Base-by-base conservation (phyloP, 2,888 invertebrate species). In the Hofmannophila pseudospretella region DNA sequence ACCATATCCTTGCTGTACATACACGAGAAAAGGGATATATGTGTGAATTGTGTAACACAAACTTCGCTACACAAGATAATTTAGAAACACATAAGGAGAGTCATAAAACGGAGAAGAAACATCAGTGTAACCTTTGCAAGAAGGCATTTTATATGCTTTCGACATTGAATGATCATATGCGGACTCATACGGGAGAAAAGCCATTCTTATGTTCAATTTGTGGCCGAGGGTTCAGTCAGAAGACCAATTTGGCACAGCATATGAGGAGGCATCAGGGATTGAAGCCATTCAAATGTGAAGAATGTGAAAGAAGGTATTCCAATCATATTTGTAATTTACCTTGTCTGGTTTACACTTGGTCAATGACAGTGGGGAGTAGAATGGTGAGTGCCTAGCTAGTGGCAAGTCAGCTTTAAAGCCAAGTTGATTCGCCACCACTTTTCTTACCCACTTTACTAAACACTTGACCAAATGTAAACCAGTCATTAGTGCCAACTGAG, bases 221-320 rank as follows among this genome's bases (percentile, higher is more conserved):
- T 29, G 89, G 89, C 0, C 81, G 87, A 34, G 88, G 89, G 0
- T 90, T 90, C 38, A 88, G 88, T 31, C 90, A 90, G 57, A 90
- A 89, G 51, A 89, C 89, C 0, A 90, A 90, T 52, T 56, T 90
- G 11, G 84, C 79, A 0, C 90, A 90, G 40, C 90, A 90, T 45
- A 73, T 88, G 42, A 71, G 88, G 38, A 68, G 90, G 1, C 90
- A 90, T 58, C 84, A 86, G 19, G 89, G 90, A 0, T 42, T 79
- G 19, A 85, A 85, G 48, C 78, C 76, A 0, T 85, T 69, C 34
- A 79, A 78, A 39, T 86, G 86, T 45, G 64, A 68, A n/a, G 65
- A 55, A 28, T 90, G 90, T 51, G 67, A 74, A 1, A 71, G 78
- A 50, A 64, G 82, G 59, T 80, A 52, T 41, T 23, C n/a, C n/a